phyloP scores from a whole-genome alignment of 1,140 invertebrate genomes.

The Capitella teleta region DNA sequence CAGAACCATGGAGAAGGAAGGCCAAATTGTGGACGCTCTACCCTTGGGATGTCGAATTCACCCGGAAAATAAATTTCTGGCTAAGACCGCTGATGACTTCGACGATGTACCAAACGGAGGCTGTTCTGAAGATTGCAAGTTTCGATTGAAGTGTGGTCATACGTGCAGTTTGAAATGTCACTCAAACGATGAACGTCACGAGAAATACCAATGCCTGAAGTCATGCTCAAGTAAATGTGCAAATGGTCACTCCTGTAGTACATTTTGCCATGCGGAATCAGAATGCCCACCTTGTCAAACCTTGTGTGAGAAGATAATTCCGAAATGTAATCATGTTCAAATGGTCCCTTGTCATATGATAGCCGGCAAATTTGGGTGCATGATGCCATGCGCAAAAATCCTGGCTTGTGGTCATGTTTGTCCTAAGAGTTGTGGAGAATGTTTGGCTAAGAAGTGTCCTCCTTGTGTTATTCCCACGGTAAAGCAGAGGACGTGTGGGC shows the following conservation, averaged over 20 bases:
- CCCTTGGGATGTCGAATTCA: constrained; percentile 16
- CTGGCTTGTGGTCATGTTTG: constrained; percentile 49
- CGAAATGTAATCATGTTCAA: constrained; percentile 19
- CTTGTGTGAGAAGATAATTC: constrained; percentile 5
- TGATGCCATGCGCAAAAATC: constrained; percentile 14
- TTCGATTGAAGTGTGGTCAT: constrained; percentile 20
- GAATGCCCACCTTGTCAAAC: constrained; percentile 20
- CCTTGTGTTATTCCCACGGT: no score
- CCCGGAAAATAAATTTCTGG: constrained; percentile 13
- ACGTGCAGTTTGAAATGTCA: constrained; percentile 17
- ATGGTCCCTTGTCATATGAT: constrained; percentile 14
- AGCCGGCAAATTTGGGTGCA: constrained; percentile 12
- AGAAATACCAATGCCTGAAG: constrained; percentile 12
- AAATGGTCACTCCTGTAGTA: background rate
- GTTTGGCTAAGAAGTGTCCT: constrained; percentile 3
- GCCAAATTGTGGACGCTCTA: constrained; percentile 4
- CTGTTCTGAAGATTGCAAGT: constrained; percentile 19
- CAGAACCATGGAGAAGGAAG: constrained; percentile 8
- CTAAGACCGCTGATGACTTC: constrained; percentile 25
- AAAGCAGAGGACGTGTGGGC: no score
- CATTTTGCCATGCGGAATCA: no score
- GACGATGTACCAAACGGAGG: constrained; percentile 22
- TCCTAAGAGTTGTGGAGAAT: constrained; percentile 47
- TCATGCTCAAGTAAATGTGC: constrained; percentile 9
- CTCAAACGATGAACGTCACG: constrained; percentile 10